Evolutionary conservation across 2,888 invertebrate species (phyloP).

Genomic region (Sepioteuthis lessoniana): DNA sequence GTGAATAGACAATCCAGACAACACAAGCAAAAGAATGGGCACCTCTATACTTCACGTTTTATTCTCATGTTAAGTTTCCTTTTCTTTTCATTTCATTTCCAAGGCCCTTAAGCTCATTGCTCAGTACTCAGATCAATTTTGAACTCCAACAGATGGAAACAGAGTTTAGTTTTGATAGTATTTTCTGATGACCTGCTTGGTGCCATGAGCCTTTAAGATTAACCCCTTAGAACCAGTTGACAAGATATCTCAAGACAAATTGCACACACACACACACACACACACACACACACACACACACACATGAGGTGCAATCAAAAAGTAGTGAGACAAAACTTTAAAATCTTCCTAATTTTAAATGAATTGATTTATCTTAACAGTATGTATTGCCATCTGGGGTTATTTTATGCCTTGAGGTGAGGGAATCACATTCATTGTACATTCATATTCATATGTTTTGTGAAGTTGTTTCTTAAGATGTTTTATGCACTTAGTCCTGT

Average conservation of each 20-base stretch:
- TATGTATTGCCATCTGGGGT: too few species aligned
- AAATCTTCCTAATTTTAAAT: too few species aligned
- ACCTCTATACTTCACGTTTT: background rate
- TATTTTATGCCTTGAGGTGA: too few species aligned
- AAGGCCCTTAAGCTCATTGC: background rate
- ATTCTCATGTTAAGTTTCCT: background rate
- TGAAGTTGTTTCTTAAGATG: too few species aligned
- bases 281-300: too few species aligned
- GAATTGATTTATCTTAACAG: too few species aligned
- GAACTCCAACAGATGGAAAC: background rate
- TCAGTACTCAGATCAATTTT: background rate
- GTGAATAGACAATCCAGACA: background rate
- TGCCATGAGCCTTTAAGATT: background rate
- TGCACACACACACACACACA: too few species aligned
- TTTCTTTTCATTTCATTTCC: background rate
- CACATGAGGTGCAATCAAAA: too few species aligned
- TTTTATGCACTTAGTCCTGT: too few species aligned
- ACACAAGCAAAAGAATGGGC: background rate
- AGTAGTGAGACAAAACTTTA: too few species aligned
- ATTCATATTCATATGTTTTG: too few species aligned
- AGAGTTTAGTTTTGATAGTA: background rate
- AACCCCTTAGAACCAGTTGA: background rate
- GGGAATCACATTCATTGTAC: too few species aligned
- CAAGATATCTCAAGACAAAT: background rate
- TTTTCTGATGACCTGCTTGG: background rate